Evolutionary conservation across 1,140 invertebrate species (phyloP).

Genomic region (Anastrepha obliqua): DNA sequence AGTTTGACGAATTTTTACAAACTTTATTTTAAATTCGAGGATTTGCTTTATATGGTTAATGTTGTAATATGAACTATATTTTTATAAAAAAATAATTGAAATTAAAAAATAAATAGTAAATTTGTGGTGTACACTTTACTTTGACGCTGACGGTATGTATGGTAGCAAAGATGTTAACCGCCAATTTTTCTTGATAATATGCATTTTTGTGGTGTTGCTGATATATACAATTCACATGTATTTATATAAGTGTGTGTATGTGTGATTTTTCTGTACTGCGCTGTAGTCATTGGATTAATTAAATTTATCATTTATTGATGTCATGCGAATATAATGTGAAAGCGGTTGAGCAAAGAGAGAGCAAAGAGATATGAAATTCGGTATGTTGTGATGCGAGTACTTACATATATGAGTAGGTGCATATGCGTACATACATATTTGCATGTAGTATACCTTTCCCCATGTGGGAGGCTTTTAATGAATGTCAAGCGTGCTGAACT

Average conservation of each 20-base stretch:
- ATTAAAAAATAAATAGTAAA: too few species aligned
- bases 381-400: background rate
- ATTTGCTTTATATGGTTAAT: too few species aligned
- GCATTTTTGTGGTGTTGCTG: background rate
- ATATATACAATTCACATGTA: too few species aligned
- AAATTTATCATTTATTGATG: constrained; percentile 4
- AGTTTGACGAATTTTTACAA: too few species aligned
- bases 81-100: too few species aligned
- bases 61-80: too few species aligned
- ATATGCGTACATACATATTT: background rate
- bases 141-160: too few species aligned
- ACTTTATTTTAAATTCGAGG: too few species aligned
- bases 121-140: too few species aligned
- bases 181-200: background rate
- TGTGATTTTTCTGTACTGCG: background rate
- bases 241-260: background rate
- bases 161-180: too few species aligned
- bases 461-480: background rate
- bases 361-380: background rate
- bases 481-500: constrained; percentile 23
- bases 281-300: background rate
- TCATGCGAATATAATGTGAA: background rate
- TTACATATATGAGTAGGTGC: background rate
- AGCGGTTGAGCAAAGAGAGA: background rate
- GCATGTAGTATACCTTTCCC: background rate